Evolutionary conservation across 2,888 invertebrate species (phyloP), one percentile per base, ranked within the genome.

Genomic region (Andrena haemorrhoa): DNA sequence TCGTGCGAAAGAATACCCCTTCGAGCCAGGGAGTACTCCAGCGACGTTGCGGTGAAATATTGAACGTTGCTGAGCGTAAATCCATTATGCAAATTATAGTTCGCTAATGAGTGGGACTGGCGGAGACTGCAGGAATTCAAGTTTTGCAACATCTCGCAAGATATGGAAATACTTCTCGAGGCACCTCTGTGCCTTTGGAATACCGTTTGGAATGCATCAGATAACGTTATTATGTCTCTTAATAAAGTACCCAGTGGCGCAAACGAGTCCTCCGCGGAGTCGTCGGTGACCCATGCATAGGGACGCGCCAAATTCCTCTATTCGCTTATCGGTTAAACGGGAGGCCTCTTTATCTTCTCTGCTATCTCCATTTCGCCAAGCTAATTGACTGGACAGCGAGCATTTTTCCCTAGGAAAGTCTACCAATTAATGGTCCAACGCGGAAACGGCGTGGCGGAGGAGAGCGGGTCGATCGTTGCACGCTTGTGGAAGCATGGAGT

Each of bases 71-170:
- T 1, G 10, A 47, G 16, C 23, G 47, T 51, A 71, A 33, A 65
- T 61, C 65, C 29, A 29, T 31, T 71, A 79, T 71, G 79, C 60
- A 71, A 79, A 79, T 79, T 6, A 4, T 12, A 31, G 26, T 58
- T 16, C 60, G 41, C 65, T 53, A 65, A 78, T 74, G 60, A 58
- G 64, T 35, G 64, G 75, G 26, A 69, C 16, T 41, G 53, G 20
- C 20, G 20, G 23, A 10, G 58, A 41, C 20, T 49, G 69, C 33
- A 75, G 49, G 79, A 79, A 79, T 79, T 53, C 47, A 8, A 31
- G 26, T 79, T 79, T 79, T 61, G 79, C 80, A 79, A 79, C 41
- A 20, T 1, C 23, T n/a, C 2, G 5, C 23, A 1, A 26, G 65
- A 53, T 70, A 58, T 58, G 51, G 70, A n/a, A 33, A 64, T 60